A percentile compares a stretch with the other conserved stretches of the same genome.
These are phyloP conservation scores for Haemorhous mexicanus DNA, from an alignment of 2,113 vertebrate genomes.

Conservation along the genomic window DNA sequence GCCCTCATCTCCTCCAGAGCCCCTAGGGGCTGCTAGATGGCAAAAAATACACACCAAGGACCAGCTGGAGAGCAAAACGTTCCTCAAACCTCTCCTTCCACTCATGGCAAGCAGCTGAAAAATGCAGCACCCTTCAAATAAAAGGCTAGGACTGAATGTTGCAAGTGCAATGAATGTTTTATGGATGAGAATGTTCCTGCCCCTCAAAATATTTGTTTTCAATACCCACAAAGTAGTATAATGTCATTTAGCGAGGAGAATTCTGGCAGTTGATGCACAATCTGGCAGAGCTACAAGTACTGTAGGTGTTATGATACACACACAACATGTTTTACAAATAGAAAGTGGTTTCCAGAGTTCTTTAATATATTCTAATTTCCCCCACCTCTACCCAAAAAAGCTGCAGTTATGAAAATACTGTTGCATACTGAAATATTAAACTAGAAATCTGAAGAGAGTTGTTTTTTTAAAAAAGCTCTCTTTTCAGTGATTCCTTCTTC, in stretches of 20 bases:
- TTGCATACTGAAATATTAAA: slow-evolving; percentile 74
- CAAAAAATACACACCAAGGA: background rate
- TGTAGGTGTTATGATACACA: slow-evolving; percentile 65
- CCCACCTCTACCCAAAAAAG: slow-evolving; percentile 73
- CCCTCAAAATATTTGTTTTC: slow-evolving; percentile 56
- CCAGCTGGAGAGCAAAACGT: background rate
- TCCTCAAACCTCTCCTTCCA: background rate
- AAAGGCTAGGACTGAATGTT: background rate
- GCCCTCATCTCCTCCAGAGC: background rate
- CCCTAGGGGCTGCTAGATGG: slow-evolving; percentile 26
- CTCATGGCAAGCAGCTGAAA: background rate
- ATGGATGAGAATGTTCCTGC: slow-evolving; percentile 13
- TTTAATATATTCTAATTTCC: slow-evolving; percentile 74
- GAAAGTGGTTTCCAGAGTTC: slow-evolving; percentile 72
- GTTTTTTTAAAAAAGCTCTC: slow-evolving; percentile 68
- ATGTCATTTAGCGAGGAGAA: slow-evolving; percentile 46
- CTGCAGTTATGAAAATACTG: slow-evolving; percentile 74
- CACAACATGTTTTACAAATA: slow-evolving; percentile 76
- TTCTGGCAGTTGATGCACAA: background rate
- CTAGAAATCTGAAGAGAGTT: slow-evolving; percentile 71
- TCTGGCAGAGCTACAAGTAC: slow-evolving; percentile 51
- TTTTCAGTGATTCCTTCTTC: slow-evolving; percentile 66
- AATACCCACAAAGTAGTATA: slow-evolving; percentile 35
- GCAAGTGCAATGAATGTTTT: background rate
- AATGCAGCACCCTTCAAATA: background rate